Evolutionary conservation across 2,113 vertebrate genomes (phyloP).

Genomic region (Odontesthes bonariensis): DNA sequence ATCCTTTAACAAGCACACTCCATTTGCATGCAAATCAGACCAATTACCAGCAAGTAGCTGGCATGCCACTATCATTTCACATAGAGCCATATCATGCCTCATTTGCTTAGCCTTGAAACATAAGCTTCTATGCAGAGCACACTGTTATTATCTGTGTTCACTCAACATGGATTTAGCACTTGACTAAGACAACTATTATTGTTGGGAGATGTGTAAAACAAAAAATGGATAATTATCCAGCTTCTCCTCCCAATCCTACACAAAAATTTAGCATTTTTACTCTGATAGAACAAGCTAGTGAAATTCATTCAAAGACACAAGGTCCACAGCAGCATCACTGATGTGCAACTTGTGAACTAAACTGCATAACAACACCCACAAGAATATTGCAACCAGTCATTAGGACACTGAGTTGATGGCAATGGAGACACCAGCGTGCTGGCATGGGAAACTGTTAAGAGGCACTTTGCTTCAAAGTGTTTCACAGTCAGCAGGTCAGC

Average conservation of each 20-base stretch:
- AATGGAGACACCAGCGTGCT: neutral
- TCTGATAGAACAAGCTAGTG: slow-evolving; percentile 19
- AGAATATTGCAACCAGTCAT: slow-evolving; percentile 29
- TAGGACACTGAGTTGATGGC: neutral
- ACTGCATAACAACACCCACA: slow-evolving; percentile 1
- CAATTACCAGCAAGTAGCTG: slow-evolving; percentile 71
- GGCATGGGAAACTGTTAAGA: slow-evolving; percentile 43
- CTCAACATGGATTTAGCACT: slow-evolving; percentile 56
- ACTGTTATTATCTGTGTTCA: slow-evolving; percentile 47
- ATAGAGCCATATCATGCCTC: slow-evolving; percentile 63
- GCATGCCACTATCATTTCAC: slow-evolving; percentile 65
- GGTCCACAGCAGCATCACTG: neutral
- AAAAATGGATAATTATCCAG: slow-evolving; percentile 46
- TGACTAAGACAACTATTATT: slow-evolving; percentile 44
- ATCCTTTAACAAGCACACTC: slow-evolving; percentile 67
- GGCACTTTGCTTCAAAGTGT: slow-evolving; percentile 61
- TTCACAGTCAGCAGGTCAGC: slow-evolving; percentile 61
- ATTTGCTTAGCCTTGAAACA: slow-evolving; percentile 74
- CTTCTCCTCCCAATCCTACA: slow-evolving; percentile 27
- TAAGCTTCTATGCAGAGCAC: slow-evolving; percentile 48
- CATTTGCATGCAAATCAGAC: slow-evolving; percentile 76
- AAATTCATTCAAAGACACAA: neutral
- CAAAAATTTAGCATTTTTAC: slow-evolving; percentile 24
- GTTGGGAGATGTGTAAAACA: slow-evolving; percentile 33
- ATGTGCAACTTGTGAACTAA: slow-evolving; percentile 11